Conservation (phyloP, 1,140 invertebrate species). For the Formica selysi region DNA sequence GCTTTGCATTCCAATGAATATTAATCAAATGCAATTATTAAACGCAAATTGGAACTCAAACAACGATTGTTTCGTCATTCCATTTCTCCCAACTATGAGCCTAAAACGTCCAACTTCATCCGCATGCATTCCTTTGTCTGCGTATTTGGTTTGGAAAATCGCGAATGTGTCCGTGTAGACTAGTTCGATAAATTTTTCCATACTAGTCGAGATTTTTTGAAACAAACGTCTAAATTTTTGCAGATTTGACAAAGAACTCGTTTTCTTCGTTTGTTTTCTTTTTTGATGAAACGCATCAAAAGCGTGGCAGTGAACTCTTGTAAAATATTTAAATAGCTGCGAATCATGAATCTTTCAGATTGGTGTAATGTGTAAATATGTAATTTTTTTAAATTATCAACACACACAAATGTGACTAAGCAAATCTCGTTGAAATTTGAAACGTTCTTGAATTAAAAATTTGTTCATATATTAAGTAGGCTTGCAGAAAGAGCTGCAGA, state of each 20-base stretch:
- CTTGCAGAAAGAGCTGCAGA: no score
- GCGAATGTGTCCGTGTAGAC: neutral
- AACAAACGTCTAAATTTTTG: neutral
- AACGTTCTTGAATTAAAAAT: no score
- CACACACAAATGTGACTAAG: neutral
- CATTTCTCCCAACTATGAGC: constrained; percentile 15
- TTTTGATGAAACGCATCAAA: neutral
- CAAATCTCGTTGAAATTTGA: neutral
- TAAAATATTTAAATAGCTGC: neutral
- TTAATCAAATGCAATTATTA: constrained; percentile 81
- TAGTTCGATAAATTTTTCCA: constrained; percentile 4
- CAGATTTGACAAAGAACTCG: neutral
- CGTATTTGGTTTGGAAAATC: constrained; percentile 40
- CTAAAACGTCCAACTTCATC: constrained; percentile 16
- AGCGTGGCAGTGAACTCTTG: neutral
- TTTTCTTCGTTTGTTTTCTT: neutral
- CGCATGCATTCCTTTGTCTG: constrained; percentile 14
- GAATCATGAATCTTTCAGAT: neutral
- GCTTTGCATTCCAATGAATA: constrained; percentile 82
- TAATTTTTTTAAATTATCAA: neutral
- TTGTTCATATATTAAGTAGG: no score
- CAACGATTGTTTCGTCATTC: constrained; percentile 65
- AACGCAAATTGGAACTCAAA: constrained; percentile 80
- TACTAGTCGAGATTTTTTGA: constrained; percentile 49
- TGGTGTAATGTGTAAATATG: neutral